Evolutionary conservation across 2,888 invertebrate species (phyloP).

Genomic region (Arrhopalites spinosus): DNA sequence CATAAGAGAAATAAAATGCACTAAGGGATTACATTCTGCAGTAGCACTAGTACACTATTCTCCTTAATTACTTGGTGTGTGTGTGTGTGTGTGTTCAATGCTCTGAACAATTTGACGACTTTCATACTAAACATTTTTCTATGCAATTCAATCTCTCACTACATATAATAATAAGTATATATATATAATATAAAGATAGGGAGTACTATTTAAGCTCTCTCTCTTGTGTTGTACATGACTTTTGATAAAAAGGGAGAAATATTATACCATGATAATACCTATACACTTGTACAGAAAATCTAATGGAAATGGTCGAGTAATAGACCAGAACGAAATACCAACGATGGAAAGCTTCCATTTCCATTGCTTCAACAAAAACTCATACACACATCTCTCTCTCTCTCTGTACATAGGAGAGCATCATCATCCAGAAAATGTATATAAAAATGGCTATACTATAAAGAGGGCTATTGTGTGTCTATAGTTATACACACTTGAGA

Average conservation of each 20-base stretch:
- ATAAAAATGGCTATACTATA: background rate
- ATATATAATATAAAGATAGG: too few species aligned
- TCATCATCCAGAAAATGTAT: constrained; percentile 29
- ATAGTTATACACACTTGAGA: background rate
- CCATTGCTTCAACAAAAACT: constrained; percentile 26
- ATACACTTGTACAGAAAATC: background rate
- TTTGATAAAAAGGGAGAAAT: constrained; percentile 32
- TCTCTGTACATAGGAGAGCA: background rate
- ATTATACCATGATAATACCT: constrained; percentile 3
- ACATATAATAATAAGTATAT: too few species aligned
- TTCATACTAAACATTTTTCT: too few species aligned
- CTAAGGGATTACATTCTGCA: background rate
- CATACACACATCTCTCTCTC: background rate
- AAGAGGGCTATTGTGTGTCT: background rate
- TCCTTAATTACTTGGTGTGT: background rate
- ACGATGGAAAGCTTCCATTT: constrained; percentile 24
- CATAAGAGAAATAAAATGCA: background rate
- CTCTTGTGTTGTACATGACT: constrained; percentile 7
- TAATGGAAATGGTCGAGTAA: constrained; percentile 48
- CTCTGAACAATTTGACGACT: background rate
- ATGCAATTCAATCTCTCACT: constrained; percentile 19
- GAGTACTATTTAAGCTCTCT: background rate
- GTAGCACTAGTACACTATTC: background rate
- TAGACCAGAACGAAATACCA: constrained; percentile 53
- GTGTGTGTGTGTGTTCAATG: background rate